These are phyloP conservation scores for Pteropus alecto DNA, from an alignment of 2,113 vertebrate species.

Conservation along the genomic window DNA sequence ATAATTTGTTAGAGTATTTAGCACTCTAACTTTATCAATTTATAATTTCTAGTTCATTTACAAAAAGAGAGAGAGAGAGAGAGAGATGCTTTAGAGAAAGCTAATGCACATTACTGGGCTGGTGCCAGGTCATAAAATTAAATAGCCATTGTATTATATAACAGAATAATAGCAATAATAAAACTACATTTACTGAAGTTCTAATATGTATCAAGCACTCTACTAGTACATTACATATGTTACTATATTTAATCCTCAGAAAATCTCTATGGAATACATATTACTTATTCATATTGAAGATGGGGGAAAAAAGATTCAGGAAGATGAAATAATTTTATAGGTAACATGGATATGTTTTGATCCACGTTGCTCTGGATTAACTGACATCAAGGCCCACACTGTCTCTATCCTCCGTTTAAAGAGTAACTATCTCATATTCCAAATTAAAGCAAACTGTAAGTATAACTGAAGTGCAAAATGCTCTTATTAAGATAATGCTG, in stretches of 20 bases:
- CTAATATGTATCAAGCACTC: background rate
- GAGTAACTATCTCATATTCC: background rate
- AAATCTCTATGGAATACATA: background rate
- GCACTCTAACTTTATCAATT: background rate
- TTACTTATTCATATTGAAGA: background rate
- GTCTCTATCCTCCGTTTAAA: background rate
- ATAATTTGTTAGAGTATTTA: background rate
- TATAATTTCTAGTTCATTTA: background rate
- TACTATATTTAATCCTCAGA: background rate
- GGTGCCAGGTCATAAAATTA: slow-evolving; percentile 30
- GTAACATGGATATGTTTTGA: background rate
- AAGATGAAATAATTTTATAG: background rate
- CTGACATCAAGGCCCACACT: accelerated
- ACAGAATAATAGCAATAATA: background rate
- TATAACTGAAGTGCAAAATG: background rate
- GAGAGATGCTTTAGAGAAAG: background rate
- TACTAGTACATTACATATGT: background rate
- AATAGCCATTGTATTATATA: background rate
- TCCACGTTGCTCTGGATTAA: background rate
- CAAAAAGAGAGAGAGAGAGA: background rate
- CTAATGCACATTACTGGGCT: background rate
- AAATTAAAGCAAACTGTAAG: background rate
- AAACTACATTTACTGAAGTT: background rate
- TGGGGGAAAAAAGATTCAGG: background rate
- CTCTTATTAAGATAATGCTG: background rate